Conservation (phyloP, 2,113 vertebrate species). For the Neofelis nebulosa region DNA sequence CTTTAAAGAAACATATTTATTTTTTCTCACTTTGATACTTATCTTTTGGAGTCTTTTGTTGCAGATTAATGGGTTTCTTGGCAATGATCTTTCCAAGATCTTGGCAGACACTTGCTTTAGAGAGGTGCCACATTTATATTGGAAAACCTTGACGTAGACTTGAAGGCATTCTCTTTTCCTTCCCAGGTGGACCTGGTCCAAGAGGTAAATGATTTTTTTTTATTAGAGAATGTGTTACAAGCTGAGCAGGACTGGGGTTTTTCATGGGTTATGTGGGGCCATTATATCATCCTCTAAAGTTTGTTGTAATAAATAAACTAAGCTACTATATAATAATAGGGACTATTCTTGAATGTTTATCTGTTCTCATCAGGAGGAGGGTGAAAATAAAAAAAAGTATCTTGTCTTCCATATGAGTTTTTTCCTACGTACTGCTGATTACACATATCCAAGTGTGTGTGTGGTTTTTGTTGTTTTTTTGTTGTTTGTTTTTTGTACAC, state of each 20-base stretch:
- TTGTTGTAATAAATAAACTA: not conserved
- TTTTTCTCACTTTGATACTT: slow-evolving; percentile 11
- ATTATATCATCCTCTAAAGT: not conserved
- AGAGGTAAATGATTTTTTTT: slow-evolving; percentile 26
- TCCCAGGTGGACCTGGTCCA: not conserved
- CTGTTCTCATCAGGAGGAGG: not conserved
- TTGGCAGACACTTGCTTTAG: not conserved
- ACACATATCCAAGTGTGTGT: not conserved
- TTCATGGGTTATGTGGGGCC: not conserved
- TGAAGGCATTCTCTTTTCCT: not conserved
- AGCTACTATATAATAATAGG: not conserved
- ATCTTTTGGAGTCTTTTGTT: not conserved
- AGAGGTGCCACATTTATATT: not conserved
- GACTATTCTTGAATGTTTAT: not conserved
- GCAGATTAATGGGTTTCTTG: not conserved
- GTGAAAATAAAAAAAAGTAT: not conserved
- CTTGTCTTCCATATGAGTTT: not conserved
- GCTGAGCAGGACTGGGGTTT: not conserved
- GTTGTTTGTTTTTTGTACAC: not conserved
- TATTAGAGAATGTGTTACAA: not conserved
- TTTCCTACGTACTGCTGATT: not conserved
- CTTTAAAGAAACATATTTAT: not conserved
- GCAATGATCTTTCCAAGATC: not conserved
- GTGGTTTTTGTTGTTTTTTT: not conserved
- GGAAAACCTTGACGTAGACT: not conserved